Base-by-base conservation (phyloP, 2,113 vertebrate genomes). In the Nanger granti region DNA sequence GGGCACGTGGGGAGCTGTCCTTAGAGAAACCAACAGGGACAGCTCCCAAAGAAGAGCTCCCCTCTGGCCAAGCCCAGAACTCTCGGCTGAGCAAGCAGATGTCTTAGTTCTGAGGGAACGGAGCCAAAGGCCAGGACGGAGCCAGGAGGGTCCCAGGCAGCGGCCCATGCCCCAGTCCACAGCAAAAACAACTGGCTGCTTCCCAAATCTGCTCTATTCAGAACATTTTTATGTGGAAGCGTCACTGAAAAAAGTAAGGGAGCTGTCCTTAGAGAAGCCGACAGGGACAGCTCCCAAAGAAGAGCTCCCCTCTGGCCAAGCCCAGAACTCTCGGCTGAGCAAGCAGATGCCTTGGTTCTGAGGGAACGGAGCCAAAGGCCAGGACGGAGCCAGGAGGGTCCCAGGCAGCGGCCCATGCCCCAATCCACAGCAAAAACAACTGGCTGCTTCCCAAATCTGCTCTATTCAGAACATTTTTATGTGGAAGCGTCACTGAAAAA, bases 31-130 rank as follows among this genome's bases (percentile, higher is more conserved):
- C 5, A 49, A 59, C 0, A n/a, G 11, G 26, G 13, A 2, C 4
- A 24, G 66, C 18, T 41, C 37, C 22, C 52, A 6, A 28, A 4
- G 14, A 6, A 52, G 79, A 2, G 31, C 64, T 5, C 18, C 41
- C 60, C 8, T n/a, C n/a, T 22, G 11, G 34, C 24, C 0, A 44
- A 37, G 44, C 62, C 4, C 0, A 0, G 8, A 44, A 2, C 7
- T 31, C 54, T 20, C 0, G 1, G 24, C 31, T 28, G 82, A 37
- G 41, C 5, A 5, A 0, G 13, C 29, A 9, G 11, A 4, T 0
- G 12, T 20, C 31, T 15, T 6, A 22, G 18, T 10, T 55, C n/a
- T 1, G 18, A 3, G 13, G 7, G 14, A 10, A 29, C 4, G 28
- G 79, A 62, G 26, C 34, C 7, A 22, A 22, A n/a, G 92, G 10